Conservation (phyloP, 2,113 vertebrate genomes). For the western clawed frog (Xenopus tropicalis) region DNA sequence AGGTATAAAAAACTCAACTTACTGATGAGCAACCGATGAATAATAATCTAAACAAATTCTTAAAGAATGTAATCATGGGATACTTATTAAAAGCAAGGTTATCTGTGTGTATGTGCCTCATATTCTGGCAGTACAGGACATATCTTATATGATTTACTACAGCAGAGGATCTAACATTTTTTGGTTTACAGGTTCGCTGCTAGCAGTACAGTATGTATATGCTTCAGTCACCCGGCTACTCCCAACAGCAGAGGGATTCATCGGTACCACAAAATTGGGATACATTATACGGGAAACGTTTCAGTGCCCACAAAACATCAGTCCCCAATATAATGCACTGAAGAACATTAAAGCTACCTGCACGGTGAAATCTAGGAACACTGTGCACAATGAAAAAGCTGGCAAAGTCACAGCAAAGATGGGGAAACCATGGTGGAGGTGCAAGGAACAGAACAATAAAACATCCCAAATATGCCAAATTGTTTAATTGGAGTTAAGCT, state of each 20-base stretch:
- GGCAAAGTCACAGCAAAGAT: neutral
- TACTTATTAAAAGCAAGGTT: no score
- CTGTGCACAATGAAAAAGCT: neutral
- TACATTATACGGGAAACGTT: constrained; percentile 63
- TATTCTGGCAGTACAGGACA: no score
- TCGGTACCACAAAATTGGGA: constrained; percentile 61
- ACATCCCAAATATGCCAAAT: neutral
- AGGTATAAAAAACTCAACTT: no score
- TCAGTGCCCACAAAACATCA: constrained; percentile 52
- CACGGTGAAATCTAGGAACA: constrained; percentile 59
- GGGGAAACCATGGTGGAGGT: constrained; percentile 11
- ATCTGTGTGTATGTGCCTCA: no score
- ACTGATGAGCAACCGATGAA: no score
- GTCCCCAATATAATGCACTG: constrained; percentile 58
- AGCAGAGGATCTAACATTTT: no score
- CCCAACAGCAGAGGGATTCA: constrained; percentile 63
- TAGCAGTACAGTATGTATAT: constrained; percentile 67
- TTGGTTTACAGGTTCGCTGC: constrained; percentile 60
- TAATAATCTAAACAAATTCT: no score
- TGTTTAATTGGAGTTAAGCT: constrained; percentile 3
- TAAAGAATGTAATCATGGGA: no score
- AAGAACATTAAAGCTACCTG: constrained; percentile 59
- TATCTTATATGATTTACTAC: no score
- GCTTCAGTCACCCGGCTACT: constrained; percentile 60
- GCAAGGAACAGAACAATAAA: neutral